These are phyloP conservation scores for Coregonus ussuriensis DNA, from an alignment of 2,797 vertebrate species.

Conservation along the genomic window DNA sequence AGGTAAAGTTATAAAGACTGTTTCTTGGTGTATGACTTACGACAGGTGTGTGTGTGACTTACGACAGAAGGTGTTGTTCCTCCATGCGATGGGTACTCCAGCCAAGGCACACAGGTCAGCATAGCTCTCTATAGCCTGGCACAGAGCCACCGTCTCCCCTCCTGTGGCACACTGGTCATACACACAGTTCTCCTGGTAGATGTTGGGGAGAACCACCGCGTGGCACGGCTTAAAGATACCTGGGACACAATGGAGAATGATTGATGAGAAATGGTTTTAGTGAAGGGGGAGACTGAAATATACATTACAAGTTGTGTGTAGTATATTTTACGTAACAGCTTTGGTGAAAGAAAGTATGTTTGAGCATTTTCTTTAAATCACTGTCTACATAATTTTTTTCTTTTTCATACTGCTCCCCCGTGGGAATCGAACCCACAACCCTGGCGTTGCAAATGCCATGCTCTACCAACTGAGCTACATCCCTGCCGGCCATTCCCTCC, in stretches of 20 bases:
- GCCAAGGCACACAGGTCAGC: conserved; percentile 80
- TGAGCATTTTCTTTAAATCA: not conserved
- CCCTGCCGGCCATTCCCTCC: no score
- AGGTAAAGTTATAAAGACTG: no score
- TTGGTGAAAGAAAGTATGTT: not conserved
- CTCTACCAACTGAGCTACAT: no score
- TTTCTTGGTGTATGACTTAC: no score
- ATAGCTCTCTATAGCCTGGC: conserved; percentile 86
- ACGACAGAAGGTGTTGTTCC: conserved; percentile 85
- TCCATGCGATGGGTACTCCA: conserved; percentile 80
- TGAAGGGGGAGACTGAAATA: no score
- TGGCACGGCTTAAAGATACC: conserved; percentile 86
- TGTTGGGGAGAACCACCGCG: conserved; percentile 66
- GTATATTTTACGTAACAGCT: not conserved
- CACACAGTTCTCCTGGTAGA: conserved; percentile 84
- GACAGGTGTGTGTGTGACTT: conserved; percentile 51
- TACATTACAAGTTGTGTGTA: not conserved
- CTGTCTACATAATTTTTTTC: not conserved
- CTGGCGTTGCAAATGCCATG: no score
- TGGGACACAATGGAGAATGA: conserved; percentile 41
- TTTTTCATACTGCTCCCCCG: no score
- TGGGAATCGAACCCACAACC: no score
- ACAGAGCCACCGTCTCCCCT: conserved; percentile 80
- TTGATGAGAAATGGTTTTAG: not conserved
- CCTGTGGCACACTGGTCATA: conserved; percentile 84